Evolutionary conservation across 2,113 vertebrate genomes (phyloP), one percentile per base, ranked within the genome.

Genomic region (Syngnathus typhle): DNA sequence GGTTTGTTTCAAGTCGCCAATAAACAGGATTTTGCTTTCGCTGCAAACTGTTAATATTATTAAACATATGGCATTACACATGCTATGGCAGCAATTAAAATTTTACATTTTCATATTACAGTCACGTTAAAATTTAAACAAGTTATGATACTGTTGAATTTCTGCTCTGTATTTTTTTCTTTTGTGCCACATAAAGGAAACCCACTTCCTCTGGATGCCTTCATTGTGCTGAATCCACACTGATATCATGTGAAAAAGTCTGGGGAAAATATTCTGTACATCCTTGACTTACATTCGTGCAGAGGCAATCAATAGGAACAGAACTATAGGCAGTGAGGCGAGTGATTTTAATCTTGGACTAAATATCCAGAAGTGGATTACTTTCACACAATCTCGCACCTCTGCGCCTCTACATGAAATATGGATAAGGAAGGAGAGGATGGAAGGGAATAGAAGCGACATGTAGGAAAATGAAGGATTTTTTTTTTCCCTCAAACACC

Each of bases 311-410:
- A 90, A 91, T 91, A 81, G 85, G 80, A 89, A 82, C 75, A 81
- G 82, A 91, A 91, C 91, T 91, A 86, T 84, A 88, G 75, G 86
- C 84, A 88, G 81, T 84, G 82, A 86, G 85, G 90, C 86, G 81
- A 86, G 75, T 84, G 89, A 91, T 92, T 92, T 91, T 91, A 92
- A 92, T 93, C 91, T 90, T 88, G 81, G 86, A 90, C 91, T 93
- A 93, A 92, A 91, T 91, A 91, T 91, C 89, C 89, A 87, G 85
- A 82, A 89, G 91, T 91, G 90, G 90, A 91, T 91, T 92, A 91
- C 90, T 91, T 90, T 90, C 87, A 85, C 79, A 88, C 68, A 88
- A 89, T 90, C 89, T 90, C 86, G 86, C 89, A 90, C 88, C 90
- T 89, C 83, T 82, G 87, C 86, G 87, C 82, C 77, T 76, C 84